Evolutionary conservation across 2,113 vertebrate species (phyloP).

Genomic region (Cebus imitator): DNA sequence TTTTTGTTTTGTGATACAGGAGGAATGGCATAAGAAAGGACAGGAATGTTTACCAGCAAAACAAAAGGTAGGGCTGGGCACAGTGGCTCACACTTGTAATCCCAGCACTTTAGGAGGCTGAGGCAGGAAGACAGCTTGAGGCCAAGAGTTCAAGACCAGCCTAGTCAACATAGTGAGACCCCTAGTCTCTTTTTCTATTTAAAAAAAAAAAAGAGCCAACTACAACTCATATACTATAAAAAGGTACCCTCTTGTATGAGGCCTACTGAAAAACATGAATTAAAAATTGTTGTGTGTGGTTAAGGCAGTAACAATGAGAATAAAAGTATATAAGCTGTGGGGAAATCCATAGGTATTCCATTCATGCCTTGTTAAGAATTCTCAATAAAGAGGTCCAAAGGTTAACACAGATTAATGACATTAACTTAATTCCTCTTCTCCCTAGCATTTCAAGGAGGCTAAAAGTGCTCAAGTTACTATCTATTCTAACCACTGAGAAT

Average conservation of each 20-base stretch:
- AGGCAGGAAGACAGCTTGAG: no score
- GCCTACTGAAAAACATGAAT: neutral
- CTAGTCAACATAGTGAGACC: no score
- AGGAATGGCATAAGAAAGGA: neutral
- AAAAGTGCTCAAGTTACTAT: slow-evolving; percentile 26
- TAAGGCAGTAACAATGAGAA: neutral
- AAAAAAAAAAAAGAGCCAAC: neutral
- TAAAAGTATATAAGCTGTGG: neutral
- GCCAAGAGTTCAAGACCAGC: no score
- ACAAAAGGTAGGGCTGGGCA: neutral
- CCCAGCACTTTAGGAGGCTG: no score
- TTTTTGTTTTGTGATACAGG: neutral
- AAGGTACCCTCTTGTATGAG: neutral
- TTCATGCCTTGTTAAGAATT: neutral
- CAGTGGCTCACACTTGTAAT: no score
- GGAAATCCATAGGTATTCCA: slow-evolving; percentile 34
- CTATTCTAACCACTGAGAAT: slow-evolving; percentile 38
- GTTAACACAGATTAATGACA: slow-evolving; percentile 43
- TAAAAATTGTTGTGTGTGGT: neutral
- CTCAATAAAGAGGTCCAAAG: slow-evolving; percentile 31
- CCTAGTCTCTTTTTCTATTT: no score
- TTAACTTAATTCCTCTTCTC: slow-evolving; percentile 49
- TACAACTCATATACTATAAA: neutral
- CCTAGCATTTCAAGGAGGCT: slow-evolving; percentile 5
- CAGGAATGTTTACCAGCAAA: slow-evolving; percentile 30